Percentiles rank a stretch among this genome's conserved stretches.
Conservation (phyloP, 2,888 invertebrate genomes). For the Boloria selene region DNA sequence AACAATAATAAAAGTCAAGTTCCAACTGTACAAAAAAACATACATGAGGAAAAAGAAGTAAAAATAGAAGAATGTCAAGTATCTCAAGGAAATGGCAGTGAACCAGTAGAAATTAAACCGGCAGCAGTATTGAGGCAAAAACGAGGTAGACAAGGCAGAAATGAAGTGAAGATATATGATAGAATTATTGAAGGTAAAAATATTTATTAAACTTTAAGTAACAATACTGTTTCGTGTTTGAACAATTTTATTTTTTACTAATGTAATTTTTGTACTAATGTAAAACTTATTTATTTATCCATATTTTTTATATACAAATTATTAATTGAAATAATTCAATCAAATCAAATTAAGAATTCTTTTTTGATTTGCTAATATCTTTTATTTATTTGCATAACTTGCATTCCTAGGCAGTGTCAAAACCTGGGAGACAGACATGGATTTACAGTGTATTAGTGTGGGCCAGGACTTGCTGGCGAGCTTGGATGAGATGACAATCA, state of each 20-base stretch:
- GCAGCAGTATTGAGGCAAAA: conserved; percentile 66
- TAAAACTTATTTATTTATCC: no score
- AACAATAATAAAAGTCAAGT: conserved; percentile 18
- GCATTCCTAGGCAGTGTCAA: conserved; percentile 69
- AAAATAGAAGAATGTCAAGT: conserved; percentile 38
- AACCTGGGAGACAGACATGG: conserved; percentile 84
- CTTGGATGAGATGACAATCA: conserved; percentile 74
- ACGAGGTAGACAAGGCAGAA: conserved; percentile 69
- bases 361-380: no score
- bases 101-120: conserved; percentile 72
- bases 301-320: no score
- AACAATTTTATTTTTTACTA: no score
- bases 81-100: conserved; percentile 46
- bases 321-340: no score
- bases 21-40: conserved; percentile 21
- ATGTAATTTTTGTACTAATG: no score
- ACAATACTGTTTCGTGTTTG: no score
- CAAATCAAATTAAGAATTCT: no score
- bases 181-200: conserved; percentile 72
- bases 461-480: conserved; percentile 83
- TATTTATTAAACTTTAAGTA: not conserved
- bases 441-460: conserved; percentile 83
- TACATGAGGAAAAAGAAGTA: conserved; percentile 38
- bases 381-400: not conserved
- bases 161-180: conserved; percentile 79